phyloP scores from a whole-genome alignment of 1,140 invertebrate genomes.

The Papilio helenus region DNA sequence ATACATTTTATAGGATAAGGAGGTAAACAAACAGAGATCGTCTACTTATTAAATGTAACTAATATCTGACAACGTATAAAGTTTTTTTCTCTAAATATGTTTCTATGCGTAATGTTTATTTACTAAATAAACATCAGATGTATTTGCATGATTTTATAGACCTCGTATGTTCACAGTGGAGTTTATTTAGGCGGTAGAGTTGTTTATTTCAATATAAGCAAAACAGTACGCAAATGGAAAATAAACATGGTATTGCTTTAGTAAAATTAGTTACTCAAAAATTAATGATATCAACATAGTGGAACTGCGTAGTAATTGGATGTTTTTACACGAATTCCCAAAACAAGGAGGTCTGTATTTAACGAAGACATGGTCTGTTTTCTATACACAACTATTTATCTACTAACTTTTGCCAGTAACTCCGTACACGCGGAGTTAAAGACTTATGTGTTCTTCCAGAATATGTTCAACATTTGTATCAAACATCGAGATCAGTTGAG shows the following conservation, averaged over 20 bases:
- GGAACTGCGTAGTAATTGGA: not conserved
- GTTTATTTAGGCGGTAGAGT: not conserved
- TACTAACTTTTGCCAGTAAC: too few relatives aligned
- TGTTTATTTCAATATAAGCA: not conserved
- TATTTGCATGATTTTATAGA: not conserved
- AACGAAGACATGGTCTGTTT: too few relatives aligned
- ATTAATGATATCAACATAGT: not conserved
- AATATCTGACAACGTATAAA: too few relatives aligned
- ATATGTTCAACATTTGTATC: too few relatives aligned
- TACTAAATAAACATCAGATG: not conserved
- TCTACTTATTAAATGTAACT: too few relatives aligned
- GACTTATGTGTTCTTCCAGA: too few relatives aligned
- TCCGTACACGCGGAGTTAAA: too few relatives aligned
- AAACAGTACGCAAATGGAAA: not conserved
- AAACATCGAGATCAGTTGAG: too few relatives aligned
- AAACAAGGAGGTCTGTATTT: too few relatives aligned
- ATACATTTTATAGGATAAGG: too few relatives aligned
- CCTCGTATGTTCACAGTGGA: not conserved
- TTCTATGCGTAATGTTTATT: not conserved
- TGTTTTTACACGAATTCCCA: not conserved
- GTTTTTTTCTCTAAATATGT: not conserved
- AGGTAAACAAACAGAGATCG: too few relatives aligned
- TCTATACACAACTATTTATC: too few relatives aligned
- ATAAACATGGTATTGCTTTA: slow-evolving; percentile 3
- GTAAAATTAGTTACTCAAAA: not conserved